A percentile compares a stretch with the other conserved stretches of the same genome.
Evolutionary conservation across 1,140 invertebrate genomes (phyloP).

Genomic region (Tyrophagus putrescentiae): DNA sequence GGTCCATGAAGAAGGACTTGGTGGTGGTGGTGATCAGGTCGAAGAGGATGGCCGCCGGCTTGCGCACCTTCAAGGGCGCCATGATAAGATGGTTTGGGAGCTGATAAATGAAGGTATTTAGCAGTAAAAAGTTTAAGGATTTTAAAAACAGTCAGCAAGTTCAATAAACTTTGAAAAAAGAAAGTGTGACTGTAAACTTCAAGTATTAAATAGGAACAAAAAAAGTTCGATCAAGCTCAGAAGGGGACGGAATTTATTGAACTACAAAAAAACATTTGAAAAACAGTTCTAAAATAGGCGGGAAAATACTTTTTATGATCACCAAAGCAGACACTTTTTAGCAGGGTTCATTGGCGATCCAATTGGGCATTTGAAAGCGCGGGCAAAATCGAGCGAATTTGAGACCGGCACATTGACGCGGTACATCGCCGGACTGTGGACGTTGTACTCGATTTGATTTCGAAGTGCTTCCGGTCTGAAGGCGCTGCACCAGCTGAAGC

Average conservation of each 20-base stretch:
- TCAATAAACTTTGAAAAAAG: too few relatives aligned
- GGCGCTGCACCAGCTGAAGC: slow-evolving; percentile 30
- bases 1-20: slow-evolving; percentile 17
- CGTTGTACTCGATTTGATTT: slow-evolving; percentile 27
- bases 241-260: too few relatives aligned
- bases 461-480: slow-evolving; percentile 27
- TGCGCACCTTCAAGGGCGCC: neutral
- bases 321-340: slow-evolving; percentile 45
- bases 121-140: too few relatives aligned
- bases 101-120: too few relatives aligned
- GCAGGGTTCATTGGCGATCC: slow-evolving; percentile 43
- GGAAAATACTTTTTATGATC: too few relatives aligned
- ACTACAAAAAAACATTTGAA: too few relatives aligned
- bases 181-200: too few relatives aligned
- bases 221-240: too few relatives aligned
- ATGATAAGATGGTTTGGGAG: too few relatives aligned
- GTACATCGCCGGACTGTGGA: slow-evolving; percentile 26
- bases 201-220: too few relatives aligned
- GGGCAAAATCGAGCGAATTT: slow-evolving; percentile 42
- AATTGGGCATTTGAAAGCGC: slow-evolving; percentile 39
- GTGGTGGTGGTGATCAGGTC: slow-evolving; percentile 12
- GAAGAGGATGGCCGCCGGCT: slow-evolving; percentile 14
- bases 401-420: slow-evolving; percentile 44
- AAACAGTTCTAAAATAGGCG: too few relatives aligned
- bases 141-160: too few relatives aligned